Conservation (phyloP, 2,888 invertebrate species). For the Spodoptera picta region DNA sequence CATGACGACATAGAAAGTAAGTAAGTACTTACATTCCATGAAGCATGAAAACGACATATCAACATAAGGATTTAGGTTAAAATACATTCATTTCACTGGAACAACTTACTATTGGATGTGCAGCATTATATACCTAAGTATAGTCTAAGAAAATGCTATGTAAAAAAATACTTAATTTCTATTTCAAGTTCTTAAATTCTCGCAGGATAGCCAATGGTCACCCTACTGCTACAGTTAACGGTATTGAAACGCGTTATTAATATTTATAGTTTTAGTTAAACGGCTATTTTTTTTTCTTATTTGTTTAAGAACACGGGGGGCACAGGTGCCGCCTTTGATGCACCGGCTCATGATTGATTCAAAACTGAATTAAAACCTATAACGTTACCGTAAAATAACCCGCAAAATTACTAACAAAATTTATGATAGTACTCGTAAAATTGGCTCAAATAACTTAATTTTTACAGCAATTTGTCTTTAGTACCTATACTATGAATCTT, state of each 20-base stretch:
- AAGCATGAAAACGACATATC: too few species aligned
- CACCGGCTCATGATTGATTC: constrained; percentile 62
- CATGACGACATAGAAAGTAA: too few species aligned
- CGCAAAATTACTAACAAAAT: constrained; percentile 69
- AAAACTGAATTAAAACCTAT: constrained; percentile 68
- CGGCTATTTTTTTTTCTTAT: constrained; percentile 75
- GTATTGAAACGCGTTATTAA: constrained; percentile 81
- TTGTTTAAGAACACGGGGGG: constrained; percentile 81
- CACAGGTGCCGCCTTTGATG: constrained; percentile 82
- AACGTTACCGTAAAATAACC: constrained; percentile 57
- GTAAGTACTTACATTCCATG: too few species aligned
- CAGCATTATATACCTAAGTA: too few species aligned
- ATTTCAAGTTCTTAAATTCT: too few species aligned
- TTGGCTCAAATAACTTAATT: constrained; percentile 49
- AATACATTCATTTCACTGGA: too few species aligned
- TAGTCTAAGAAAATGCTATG: too few species aligned
- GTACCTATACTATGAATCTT: constrained; percentile 21
- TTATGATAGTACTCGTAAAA: constrained; percentile 66
- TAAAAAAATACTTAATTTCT: too few species aligned
- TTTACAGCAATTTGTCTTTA: constrained; percentile 30
- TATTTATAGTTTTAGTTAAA: constrained; percentile 83
- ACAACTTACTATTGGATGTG: too few species aligned
- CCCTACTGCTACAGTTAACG: constrained; percentile 70
- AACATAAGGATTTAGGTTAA: too few species aligned
- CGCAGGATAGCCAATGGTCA: constrained; percentile 61